Conservation (phyloP, 1,140 invertebrate genomes). For the Tribolium madens region DNA sequence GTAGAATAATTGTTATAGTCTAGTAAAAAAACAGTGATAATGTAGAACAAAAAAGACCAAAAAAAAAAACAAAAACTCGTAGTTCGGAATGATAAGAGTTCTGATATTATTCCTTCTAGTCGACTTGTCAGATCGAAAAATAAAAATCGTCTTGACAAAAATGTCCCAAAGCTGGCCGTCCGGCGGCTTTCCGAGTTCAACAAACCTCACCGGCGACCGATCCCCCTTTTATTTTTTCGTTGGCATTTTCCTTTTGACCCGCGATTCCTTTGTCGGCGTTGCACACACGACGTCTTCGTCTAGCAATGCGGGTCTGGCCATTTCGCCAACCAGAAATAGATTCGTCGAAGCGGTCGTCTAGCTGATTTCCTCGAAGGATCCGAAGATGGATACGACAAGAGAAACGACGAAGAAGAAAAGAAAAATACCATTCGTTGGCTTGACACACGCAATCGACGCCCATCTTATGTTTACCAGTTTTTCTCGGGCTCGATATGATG, state of each 20-base stretch:
- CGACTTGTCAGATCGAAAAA: neutral
- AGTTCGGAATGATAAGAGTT: too few species aligned
- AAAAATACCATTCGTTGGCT: neutral
- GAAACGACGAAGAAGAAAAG: neutral
- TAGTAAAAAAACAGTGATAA: too few species aligned
- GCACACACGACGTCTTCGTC: constrained; percentile 2
- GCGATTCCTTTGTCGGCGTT: constrained; percentile 19
- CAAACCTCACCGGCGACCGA: neutral
- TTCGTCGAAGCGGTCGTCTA: neutral
- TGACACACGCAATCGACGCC: constrained; percentile 8
- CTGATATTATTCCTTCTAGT: neutral
- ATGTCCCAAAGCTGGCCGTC: too few species aligned
- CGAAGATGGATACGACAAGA: neutral
- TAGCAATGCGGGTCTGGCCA: neutral
- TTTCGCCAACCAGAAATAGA: constrained; percentile 5
- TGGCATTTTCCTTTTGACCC: constrained; percentile 16
- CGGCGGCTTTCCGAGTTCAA: neutral
- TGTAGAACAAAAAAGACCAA: too few species aligned
- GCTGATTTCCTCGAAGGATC: constrained; percentile 3
- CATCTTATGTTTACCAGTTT: constrained; percentile 7
- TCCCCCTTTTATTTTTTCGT: constrained; percentile 1
- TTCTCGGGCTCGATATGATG: neutral
- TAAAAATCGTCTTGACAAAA: neutral
- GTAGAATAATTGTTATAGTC: too few species aligned
- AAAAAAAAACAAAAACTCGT: too few species aligned